Evolutionary conservation across 2,888 invertebrate species (phyloP), one percentile per base, ranked within the genome.

Genomic region (Ferrisia virgata): DNA sequence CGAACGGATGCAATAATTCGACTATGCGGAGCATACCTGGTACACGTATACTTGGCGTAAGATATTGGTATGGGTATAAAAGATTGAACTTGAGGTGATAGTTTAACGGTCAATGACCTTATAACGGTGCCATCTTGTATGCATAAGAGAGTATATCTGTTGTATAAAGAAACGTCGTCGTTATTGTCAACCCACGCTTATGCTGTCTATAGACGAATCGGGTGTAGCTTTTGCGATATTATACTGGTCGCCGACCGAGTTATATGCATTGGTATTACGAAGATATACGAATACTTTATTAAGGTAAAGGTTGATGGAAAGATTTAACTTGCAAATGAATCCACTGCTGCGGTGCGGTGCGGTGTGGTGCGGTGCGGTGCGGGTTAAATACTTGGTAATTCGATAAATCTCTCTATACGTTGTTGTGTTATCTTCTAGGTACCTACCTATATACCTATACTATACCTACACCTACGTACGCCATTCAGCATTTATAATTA

Each of bases 241-340:
- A n/a, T n/a, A 28, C 53, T 9, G 22, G 64, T 64, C 64, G 64
- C 64, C 28, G 64, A 28, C n/a, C 13, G 2, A 13, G 4, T 43
- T 13, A 13, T 43, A 43, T 43, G 39, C 43, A 28, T 53, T 53
- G 53, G 18, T 47, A 13, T n/a, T n/a, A n/a, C 64, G 28, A 28
- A 15, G 13, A 64, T n/a, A n/a, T n/a, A n/a, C n/a, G n/a, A n/a
- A n/a, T n/a, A n/a, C n/a, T n/a, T n/a, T n/a, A n/a, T n/a, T n/a
- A n/a, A n/a, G n/a, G n/a, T 18, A 53, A 53, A 53, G 22, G 31
- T 28, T 64, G 64, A 64, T 64, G 28, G 64, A 15, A 64, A 8
- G 64, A 28, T 64, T 64, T 64, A 25, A 64, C 64, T 64, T 64
- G 64, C 64, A 64, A 64, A 64, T 64, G 64, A 64, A 64, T 25